Conservation (phyloP, 2,888 invertebrate genomes). For the Phytoseiulus persimilis region DNA sequence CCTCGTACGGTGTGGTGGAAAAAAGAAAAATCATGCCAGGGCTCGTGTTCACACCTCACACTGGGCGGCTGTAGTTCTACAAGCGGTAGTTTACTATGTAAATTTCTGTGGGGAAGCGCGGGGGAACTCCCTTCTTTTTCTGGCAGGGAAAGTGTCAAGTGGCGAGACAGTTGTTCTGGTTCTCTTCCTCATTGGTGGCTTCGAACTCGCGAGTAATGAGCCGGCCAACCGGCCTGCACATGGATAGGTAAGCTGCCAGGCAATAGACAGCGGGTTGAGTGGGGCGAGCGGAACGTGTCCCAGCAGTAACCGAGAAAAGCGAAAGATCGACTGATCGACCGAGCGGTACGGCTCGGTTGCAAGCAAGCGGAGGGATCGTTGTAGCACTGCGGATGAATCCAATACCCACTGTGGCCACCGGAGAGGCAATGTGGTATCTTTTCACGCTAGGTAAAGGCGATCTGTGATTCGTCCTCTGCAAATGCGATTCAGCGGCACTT, state of each 20-base stretch:
- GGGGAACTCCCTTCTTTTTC: too few relatives aligned
- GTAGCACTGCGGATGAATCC: neutral
- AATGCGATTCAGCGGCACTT: neutral
- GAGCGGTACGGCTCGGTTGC: neutral
- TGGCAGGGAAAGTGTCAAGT: neutral
- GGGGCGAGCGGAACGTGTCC: neutral
- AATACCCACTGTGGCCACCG: neutral
- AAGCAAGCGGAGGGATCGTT: neutral
- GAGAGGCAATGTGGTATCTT: neutral
- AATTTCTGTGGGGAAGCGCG: too few relatives aligned
- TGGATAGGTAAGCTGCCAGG: neutral
- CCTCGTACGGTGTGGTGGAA: too few relatives aligned
- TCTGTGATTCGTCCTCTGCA: neutral
- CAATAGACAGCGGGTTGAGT: neutral
- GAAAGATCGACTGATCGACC: neutral
- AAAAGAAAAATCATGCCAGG: too few relatives aligned
- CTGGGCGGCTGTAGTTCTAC: too few relatives aligned
- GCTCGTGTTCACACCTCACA: too few relatives aligned
- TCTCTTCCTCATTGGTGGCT: neutral
- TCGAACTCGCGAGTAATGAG: neutral
- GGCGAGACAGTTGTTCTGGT: neutral
- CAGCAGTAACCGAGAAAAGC: neutral
- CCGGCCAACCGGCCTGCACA: neutral
- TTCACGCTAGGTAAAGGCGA: neutral
- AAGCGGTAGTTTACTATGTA: too few relatives aligned